Base-by-base conservation (phyloP, 2,797 vertebrate species). In the Molothrus ater region DNA sequence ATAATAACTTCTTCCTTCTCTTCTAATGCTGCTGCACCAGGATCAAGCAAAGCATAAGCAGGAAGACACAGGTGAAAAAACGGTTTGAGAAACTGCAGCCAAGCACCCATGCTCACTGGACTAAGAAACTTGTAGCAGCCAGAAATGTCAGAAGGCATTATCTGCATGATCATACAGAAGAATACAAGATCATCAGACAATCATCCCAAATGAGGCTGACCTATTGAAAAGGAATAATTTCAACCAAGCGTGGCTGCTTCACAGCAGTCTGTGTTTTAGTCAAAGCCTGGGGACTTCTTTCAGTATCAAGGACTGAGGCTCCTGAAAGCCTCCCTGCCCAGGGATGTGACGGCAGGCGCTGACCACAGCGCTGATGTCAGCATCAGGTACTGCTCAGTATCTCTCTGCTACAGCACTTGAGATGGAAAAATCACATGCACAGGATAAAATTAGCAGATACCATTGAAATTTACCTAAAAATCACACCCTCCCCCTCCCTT, bases 291-390 rank as follows among this genome's bases (percentile, higher is more conserved):
- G 10, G 40, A 68, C 53, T 61, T 42, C 11, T 45, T 91, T 34
- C 64, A 53, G 0, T 13, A 32, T 21, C 16, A 36, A 71, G 13
- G 38, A 61, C 19, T 7, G 17, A 57, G 29, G 40, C 13, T 66
- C 11, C 53, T 51, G 34, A 73, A 60, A 60, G 36, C 0, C 0
- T 10, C 42, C 45, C 13, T 19, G 28, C 7, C 21, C 34, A 53
- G 45, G 54, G 24, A 26, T 0, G 0, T 6, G 60, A 74, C 1
- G 8, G 38, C 22, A 61, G 21, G 50, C 0, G 0, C 56, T 48
- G 64, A 60, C 7, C 63, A 32, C 68, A 56, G 74, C 2, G 0
- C 48, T 51, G 50, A 34, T 12, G 40, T 13, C 63, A 53, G 32
- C 4, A 0, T 7, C 38, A 48, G 31, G 38, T 19, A 25, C 2